Percentiles rank a stretch among this genome's conserved stretches.
Conservation (phyloP, 2,797 vertebrate genomes). For the Darevskia mixta region DNA sequence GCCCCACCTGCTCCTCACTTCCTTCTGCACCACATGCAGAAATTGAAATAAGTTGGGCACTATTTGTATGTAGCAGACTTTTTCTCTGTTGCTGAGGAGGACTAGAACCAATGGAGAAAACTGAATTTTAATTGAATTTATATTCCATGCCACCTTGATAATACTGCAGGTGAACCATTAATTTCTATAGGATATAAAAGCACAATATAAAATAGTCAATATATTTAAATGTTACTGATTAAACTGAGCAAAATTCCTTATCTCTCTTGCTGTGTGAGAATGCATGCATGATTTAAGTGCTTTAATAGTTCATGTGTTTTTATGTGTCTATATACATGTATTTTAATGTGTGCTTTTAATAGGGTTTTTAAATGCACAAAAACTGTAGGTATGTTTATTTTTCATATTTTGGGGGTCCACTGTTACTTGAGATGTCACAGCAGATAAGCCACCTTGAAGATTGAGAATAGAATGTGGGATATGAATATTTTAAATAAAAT, state of each 20-base stretch:
- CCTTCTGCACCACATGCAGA: too few species aligned
- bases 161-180: neutral
- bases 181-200: neutral
- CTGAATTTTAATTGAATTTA: neutral
- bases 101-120: too few species aligned
- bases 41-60: neutral
- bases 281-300: too few species aligned
- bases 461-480: neutral
- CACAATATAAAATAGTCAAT: neutral
- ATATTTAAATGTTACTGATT: neutral
- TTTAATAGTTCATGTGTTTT: neutral
- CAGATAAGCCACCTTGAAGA: neutral
- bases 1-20: too few species aligned
- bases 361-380: neutral
- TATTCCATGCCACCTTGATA: neutral
- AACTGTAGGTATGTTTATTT: neutral
- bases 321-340: neutral
- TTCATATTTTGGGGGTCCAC: neutral
- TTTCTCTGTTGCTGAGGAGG: too few species aligned
- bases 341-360: neutral
- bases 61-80: neutral
- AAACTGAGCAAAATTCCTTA: neutral
- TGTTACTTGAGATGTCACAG: neutral
- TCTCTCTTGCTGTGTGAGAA: neutral
- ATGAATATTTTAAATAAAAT: neutral